A percentile compares a stretch with the other conserved stretches of the same genome.
Conservation (phyloP, 2,113 vertebrate genomes). For the Baryphthengus martii region DNA sequence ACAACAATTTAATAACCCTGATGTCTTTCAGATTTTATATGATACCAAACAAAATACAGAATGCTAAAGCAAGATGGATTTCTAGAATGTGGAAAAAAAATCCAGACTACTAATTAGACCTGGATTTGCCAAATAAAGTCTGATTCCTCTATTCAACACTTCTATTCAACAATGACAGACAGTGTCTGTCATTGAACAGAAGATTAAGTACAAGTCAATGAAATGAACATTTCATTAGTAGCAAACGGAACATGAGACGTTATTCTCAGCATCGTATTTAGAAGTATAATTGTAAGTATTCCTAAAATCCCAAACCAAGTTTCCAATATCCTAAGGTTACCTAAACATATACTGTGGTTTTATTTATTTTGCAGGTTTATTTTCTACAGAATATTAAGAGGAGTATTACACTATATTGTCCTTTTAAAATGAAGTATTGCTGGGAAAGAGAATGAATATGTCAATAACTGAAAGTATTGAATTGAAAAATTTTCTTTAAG, state of each 20-base stretch:
- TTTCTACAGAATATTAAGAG: not conserved
- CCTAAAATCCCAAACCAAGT: not conserved
- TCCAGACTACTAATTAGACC: not conserved
- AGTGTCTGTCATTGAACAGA: not conserved
- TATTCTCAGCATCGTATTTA: not conserved
- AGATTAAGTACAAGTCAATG: not conserved
- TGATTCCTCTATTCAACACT: not conserved
- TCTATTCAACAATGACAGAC: too few relatives aligned
- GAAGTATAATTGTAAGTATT: not conserved
- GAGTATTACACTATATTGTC: not conserved
- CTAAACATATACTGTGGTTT: not conserved
- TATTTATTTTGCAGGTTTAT: not conserved
- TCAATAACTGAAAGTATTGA: not conserved
- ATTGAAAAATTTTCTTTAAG: slow-evolving; percentile 10
- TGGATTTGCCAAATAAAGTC: not conserved
- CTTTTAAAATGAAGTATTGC: not conserved
- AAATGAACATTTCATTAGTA: not conserved
- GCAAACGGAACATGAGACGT: not conserved
- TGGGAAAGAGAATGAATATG: not conserved
- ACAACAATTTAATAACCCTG: not conserved
- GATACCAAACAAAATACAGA: not conserved
- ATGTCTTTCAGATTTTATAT: not conserved
- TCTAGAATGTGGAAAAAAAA: not conserved
- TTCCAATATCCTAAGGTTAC: not conserved
- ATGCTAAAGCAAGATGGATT: not conserved